Evolutionary conservation across 2,113 vertebrate species (phyloP), one percentile per base, ranked within the genome.

Genomic region (Eleginops maclovinus): DNA sequence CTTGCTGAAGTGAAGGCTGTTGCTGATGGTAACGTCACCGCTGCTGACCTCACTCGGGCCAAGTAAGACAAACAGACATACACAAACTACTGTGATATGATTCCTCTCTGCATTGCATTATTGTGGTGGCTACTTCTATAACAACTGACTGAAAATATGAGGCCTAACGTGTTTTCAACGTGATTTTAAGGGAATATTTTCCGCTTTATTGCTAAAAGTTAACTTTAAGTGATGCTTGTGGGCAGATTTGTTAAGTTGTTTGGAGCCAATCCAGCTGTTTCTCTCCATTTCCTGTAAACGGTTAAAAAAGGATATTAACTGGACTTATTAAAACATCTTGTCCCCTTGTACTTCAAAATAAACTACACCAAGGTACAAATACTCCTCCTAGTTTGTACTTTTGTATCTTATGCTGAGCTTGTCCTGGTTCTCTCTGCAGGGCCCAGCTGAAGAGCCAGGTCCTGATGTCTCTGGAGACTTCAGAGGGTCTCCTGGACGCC

Each of bases 391-490:
- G 0, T 47, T 60, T 13, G 50, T 15, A 0, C n/a, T n/a, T n/a
- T 41, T 15, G n/a, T 55, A 24, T 15, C 15, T 44, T 2, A 12
- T 26, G 11, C 21, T 8, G 19, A 17, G 0, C 11, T 19, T 4
- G n/a, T 55, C 2, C 43, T 2, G 50, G 13, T 75, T 28, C 50
- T 9, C 4, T 73, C 19, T 84, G 17, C 83, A 99, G 98, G 89
- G 95, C 94, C 75, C 96, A 97, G 90, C 87, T 99, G 77, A 98
- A 96, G 90, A 93, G 95, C 11, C 92, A 94, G 2, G 95, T 95
- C 69, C 77, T 99, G 75, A 98, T 98, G 97, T 96, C 95, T 1
- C 71, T 97, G 82, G 98, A 99, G 90, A 95, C 93, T 12, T 94
- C 95, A 0, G 94, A 95, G 46, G 95, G 95, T 22, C 84, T 98